Percentiles rank a stretch among this genome's conserved stretches.
These are phyloP conservation scores for Silurus asotus DNA, from an alignment of 2,113 vertebrate species.

Conservation along the genomic window DNA sequence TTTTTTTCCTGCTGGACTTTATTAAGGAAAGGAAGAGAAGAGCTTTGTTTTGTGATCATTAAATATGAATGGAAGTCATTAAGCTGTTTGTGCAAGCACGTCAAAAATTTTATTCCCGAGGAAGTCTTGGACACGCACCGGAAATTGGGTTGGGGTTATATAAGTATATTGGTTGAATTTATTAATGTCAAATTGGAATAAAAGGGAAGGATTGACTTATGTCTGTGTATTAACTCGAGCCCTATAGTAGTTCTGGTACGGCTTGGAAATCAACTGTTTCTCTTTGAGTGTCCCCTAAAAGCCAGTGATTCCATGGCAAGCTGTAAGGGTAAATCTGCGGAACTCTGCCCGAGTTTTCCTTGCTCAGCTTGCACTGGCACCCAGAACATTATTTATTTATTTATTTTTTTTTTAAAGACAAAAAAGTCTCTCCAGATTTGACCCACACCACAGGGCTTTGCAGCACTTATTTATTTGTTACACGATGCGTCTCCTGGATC, in stretches of 20 bases:
- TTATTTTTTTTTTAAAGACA: background rate
- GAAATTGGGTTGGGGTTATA: too few relatives aligned
- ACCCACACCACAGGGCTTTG: background rate
- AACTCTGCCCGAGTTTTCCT: background rate
- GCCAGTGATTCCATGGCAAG: background rate
- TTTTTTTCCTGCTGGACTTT: background rate
- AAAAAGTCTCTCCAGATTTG: background rate
- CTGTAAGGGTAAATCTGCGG: slow-evolving; percentile 1
- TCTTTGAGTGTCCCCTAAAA: background rate
- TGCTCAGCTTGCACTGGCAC: background rate
- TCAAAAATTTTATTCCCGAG: too few relatives aligned
- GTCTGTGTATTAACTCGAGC: background rate
- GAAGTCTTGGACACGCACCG: too few relatives aligned
- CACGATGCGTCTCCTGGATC: background rate
- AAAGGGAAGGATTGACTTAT: background rate
- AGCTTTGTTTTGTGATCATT: background rate
- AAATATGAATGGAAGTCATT: background rate
- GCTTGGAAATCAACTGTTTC: background rate
- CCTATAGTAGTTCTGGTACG: background rate
- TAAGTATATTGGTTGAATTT: too few relatives aligned
- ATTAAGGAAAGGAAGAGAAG: background rate
- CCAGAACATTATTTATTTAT: slow-evolving; percentile 29
- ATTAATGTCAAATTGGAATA: too few relatives aligned
- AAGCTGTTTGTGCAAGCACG: background rate
- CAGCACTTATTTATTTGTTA: background rate